Base-by-base conservation (phyloP, 2,888 invertebrate genomes). In the Lochmaea capreae region DNA sequence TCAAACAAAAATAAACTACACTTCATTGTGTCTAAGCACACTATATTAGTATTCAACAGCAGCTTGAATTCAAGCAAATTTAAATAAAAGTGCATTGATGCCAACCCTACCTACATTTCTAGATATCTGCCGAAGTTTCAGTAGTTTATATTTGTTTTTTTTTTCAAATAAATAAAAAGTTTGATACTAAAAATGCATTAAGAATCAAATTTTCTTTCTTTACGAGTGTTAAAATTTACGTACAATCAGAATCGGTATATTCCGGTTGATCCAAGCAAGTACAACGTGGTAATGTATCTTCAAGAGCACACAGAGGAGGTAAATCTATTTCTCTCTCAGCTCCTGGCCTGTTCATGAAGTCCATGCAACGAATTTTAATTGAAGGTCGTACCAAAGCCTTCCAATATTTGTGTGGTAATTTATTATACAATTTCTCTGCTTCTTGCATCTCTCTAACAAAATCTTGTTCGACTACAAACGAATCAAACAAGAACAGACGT, bases 351-450 rank as follows among this genome's bases (percentile, higher is more conserved):
- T 63, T 63, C 4, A 63, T 1, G 26, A 75, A 66, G 42, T 69
- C 72, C 59, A 43, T 59, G 42, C 75, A 72, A 43, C 57, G 58
- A 22, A 65, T 42, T 72, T 75, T 75, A 10, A 76, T 67, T 2
- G 71, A 66, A 9, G 73, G 71, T 22, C 33, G 46, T 49, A 76
- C 49, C 22, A 76, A 59, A 66, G 54, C 39, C 39, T 52, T 57
- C 33, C n/a, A 65, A 10, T 18, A 8, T n/a, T 49, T 61, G 14
- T 77, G 59, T 1, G 61, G 66, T 66, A 77, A 66, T 12, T 65
- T 58, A 39, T 81, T 78, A 66, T 82, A 84, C 39, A 79, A 65
- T 18, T 46, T 66, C 73, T 84, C 83, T 10, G 84, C 83, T 33
- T 72, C 52, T 33, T 70, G 65, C 33, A 80, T 68, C 72, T 84